Evolutionary conservation across 2,797 vertebrate genomes (phyloP).

Genomic region (Mionectes olivaceus): DNA sequence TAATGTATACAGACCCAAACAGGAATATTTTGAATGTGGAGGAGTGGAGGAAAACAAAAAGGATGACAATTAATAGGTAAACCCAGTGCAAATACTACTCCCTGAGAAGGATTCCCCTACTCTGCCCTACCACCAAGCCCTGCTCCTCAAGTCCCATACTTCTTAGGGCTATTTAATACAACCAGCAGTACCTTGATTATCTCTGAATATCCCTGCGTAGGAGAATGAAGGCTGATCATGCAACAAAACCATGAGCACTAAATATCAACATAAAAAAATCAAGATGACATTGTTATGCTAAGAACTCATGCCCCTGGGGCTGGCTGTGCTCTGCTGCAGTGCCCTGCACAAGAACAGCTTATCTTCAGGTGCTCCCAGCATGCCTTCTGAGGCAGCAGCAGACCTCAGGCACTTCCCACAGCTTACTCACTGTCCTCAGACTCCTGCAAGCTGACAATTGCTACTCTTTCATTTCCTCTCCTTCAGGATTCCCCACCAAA

Average conservation of each 20-base stretch:
- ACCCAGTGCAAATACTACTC: rapidly evolving
- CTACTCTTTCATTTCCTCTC: slow-evolving; percentile 64
- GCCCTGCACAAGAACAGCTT: neutral
- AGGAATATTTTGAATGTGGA: neutral
- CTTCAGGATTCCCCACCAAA: slow-evolving; percentile 60
- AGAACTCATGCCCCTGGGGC: neutral
- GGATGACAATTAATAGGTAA: neutral
- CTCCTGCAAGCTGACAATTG: neutral
- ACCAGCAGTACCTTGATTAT: neutral
- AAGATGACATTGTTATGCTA: neutral
- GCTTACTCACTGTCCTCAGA: slow-evolving; percentile 73
- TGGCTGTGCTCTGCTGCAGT: neutral
- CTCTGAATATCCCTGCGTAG: neutral
- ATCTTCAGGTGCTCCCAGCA: neutral
- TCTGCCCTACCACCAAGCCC: neutral
- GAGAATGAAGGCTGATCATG: neutral
- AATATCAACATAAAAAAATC: neutral
- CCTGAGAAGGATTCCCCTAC: neutral
- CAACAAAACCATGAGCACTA: neutral
- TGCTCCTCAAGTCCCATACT: neutral
- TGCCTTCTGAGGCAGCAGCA: neutral
- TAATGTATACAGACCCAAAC: neutral
- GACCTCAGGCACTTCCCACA: slow-evolving; percentile 75
- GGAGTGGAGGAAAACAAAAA: neutral
- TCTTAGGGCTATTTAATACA: neutral